Percentiles rank a stretch among this genome's conserved stretches.
phyloP scores from a whole-genome alignment of 2,797 vertebrate genomes.

The Adrianichthys oophorus region DNA sequence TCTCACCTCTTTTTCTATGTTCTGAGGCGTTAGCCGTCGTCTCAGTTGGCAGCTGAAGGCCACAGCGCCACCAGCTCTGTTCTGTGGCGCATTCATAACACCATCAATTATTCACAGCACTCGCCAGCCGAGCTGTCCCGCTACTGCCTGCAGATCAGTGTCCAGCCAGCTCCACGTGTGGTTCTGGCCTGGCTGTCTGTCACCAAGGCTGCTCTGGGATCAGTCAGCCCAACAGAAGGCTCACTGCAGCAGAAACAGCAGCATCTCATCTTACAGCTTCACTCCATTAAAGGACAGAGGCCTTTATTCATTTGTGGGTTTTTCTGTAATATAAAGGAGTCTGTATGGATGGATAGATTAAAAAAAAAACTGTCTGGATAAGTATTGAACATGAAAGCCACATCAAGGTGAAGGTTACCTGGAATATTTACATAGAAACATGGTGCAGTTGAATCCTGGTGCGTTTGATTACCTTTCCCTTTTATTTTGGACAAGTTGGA shows the following conservation, averaged over 20 bases:
- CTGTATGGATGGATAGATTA: too few relatives aligned
- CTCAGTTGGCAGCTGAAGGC: background rate
- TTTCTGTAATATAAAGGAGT: too few relatives aligned
- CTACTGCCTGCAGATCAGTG: conserved; percentile 36
- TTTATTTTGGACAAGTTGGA: too few relatives aligned
- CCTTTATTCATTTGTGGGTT: conserved; percentile 16
- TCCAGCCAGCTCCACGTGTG: conserved; percentile 29
- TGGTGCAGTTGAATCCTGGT: too few relatives aligned
- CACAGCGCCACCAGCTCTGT: conserved; percentile 28
- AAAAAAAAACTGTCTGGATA: too few relatives aligned
- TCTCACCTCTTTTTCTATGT: background rate
- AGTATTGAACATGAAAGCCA: too few relatives aligned
- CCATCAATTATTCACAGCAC: conserved; percentile 72
- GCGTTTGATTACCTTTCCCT: too few relatives aligned
- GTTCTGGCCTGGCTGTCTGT: conserved; percentile 21
- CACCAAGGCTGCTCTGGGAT: conserved; percentile 42
- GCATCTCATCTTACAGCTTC: conserved; percentile 57
- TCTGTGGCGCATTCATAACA: conserved; percentile 69
- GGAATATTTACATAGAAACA: too few relatives aligned
- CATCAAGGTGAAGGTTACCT: too few relatives aligned
- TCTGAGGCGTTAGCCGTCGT: conserved; percentile 3
- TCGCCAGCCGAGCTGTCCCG: conserved; percentile 14
- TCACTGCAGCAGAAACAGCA: conserved; percentile 66
- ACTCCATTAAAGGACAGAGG: conserved; percentile 45
- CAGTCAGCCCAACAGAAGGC: conserved; percentile 31